Evolutionary conservation across 2,888 invertebrate genomes (phyloP).

Genomic region (Ferrisia virgata): DNA sequence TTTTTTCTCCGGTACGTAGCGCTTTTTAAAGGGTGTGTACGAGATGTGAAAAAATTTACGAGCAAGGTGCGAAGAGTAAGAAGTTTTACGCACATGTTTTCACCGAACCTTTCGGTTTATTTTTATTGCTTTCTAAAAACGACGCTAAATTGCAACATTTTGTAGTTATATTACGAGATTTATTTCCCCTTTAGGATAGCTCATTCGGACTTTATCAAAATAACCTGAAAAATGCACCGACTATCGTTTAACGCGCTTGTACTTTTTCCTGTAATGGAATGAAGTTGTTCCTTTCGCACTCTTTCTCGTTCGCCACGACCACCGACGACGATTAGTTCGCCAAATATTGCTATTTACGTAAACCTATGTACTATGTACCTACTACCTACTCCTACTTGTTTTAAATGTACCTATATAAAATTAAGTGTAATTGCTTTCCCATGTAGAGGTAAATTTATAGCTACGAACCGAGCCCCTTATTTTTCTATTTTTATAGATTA

Average conservation of each 20-base stretch:
- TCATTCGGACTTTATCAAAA: conserved; percentile 23
- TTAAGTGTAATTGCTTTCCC: not conserved
- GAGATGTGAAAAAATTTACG: conserved; percentile 21
- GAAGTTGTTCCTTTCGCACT: not conserved
- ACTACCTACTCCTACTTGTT: no score
- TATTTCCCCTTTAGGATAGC: conserved; percentile 17
- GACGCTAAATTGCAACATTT: conserved; percentile 23
- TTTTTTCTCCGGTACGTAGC: not conserved
- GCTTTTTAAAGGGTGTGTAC: not conserved
- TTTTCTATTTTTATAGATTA: no score
- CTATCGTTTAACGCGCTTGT: not conserved
- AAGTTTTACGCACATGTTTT: conserved; percentile 28
- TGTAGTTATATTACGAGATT: conserved; percentile 14
- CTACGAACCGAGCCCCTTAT: no score
- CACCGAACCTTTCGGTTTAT: conserved; percentile 15
- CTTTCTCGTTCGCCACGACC: no score
- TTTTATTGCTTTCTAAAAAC: conserved; percentile 28
- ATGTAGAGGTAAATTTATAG: no score
- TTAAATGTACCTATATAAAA: no score
- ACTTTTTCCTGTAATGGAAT: not conserved
- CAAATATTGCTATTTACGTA: no score
- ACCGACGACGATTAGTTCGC: no score
- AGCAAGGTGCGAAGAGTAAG: conserved; percentile 17
- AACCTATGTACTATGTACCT: no score
- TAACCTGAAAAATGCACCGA: not conserved